Evolutionary conservation across 1,140 invertebrate genomes (phyloP), one percentile per base, ranked within the genome.

Genomic region (Asbolus verrucosus): DNA sequence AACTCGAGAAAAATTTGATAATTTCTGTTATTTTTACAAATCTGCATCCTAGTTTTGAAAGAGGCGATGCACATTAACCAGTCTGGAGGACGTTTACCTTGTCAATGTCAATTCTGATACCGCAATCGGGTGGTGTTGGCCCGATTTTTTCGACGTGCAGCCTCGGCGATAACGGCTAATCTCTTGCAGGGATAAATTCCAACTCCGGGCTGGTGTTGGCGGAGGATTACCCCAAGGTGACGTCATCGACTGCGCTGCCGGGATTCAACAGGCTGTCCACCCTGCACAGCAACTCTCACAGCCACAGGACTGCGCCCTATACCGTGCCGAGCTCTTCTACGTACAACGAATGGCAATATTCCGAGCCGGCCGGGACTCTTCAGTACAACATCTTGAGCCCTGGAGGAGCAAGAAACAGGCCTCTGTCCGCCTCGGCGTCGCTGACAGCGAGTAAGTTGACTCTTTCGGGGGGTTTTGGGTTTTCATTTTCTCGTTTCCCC

Each of bases 381-480:
- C 73, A 46, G 62, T 62, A 62, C 31, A 41, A 46, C 19, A 68
- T 76, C 11, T 69, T 41, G 6, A 63, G 74, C 9, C 16, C 69
- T 8, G 36, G 62, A 6, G 36, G 66, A 16, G 24, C 63, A 8
- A 74, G 75, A 27, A 73, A 71, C 27, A 70, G 71, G 1, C 72
- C 74, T 39, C 77, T 84, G 8, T 80, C 80, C 30, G 84, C 84
- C 8, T 81, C 83, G 24, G 83, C 83, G 16, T 84, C 83, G 36
- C 71, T 85, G 33, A 78, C 83, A 77, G 83, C 83, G 78, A 83
- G 84, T 85, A 82, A 84, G 84, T 76, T 5, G 8, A 54, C 21
- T 65, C 46, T 39, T 65, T 15, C 13, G 9, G 27, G 11, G 19
- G 11, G 11, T 27, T 11, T 5, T n/a, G 21, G 43, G 46, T 13